phyloP scores from a whole-genome alignment of 2,797 vertebrate species.

The Coregonus suidteri region DNA sequence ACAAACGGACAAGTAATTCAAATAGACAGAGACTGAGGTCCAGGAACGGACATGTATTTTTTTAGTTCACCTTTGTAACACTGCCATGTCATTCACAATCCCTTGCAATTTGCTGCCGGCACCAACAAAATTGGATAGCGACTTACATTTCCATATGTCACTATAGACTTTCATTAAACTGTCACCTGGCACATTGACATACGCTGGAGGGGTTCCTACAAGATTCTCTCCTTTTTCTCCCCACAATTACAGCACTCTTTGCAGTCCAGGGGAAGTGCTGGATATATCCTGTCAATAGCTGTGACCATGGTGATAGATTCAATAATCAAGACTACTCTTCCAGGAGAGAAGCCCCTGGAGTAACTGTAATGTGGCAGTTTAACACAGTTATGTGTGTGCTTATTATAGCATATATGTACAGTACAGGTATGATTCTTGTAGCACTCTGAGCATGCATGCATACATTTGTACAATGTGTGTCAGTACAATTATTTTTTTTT shows the following conservation, averaged over 20 bases:
- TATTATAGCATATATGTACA: constrained; percentile 7
- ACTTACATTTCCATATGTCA: constrained; percentile 14
- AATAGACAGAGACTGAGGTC: neutral
- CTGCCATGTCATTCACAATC: constrained; percentile 14
- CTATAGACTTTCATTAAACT: constrained; percentile 39
- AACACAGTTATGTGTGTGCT: neutral
- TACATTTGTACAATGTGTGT: neutral
- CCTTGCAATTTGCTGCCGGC: neutral
- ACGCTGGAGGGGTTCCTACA: constrained; percentile 4
- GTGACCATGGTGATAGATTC: constrained; percentile 39
- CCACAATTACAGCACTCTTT: constrained; percentile 34
- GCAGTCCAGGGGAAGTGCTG: constrained; percentile 18
- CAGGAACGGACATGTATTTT: neutral
- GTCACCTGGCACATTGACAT: constrained; percentile 29
- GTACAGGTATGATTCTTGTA: constrained; percentile 15
- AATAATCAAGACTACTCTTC: neutral
- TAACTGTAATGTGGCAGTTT: neutral
- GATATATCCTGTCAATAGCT: constrained; percentile 33
- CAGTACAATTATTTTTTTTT: constrained; percentile 11
- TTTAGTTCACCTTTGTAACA: constrained; percentile 22
- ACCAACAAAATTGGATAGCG: constrained; percentile 11
- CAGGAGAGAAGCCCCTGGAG: neutral
- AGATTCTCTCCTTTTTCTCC: constrained; percentile 21
- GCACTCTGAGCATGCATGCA: constrained; percentile 6
- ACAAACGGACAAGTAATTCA: neutral